A percentile compares a stretch with the other conserved stretches of the same genome.
phyloP scores from a whole-genome alignment of 2,113 vertebrate genomes.

The Chlamydotis undulata region DNA sequence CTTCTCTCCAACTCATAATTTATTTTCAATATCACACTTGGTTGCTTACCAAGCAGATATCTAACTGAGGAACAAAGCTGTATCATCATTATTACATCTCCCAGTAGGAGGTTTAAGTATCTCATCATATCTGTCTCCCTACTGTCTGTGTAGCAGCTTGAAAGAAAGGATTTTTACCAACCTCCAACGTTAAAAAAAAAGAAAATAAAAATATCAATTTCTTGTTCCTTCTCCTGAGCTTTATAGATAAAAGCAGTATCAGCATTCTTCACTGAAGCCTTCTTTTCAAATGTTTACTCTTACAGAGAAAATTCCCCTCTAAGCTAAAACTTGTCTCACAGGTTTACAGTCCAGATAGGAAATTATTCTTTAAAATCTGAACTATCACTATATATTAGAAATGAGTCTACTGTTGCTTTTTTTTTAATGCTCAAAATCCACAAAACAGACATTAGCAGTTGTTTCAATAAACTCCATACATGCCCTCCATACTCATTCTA shows the following conservation, averaged over 20 bases:
- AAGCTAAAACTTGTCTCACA: neutral
- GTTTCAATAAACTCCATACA: neutral
- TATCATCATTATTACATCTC: neutral
- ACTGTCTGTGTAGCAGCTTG: neutral
- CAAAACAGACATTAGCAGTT: neutral
- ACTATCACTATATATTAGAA: neutral
- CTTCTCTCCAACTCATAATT: neutral
- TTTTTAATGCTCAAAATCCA: neutral
- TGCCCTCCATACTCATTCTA: neutral
- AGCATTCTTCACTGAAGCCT: neutral
- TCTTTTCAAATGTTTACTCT: neutral
- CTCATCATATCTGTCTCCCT: neutral
- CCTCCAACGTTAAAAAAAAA: neutral
- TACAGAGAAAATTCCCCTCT: neutral
- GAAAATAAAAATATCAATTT: neutral
- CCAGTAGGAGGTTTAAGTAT: neutral
- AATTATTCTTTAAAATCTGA: neutral
- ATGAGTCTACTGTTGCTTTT: neutral
- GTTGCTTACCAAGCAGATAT: neutral
- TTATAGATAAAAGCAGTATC: neutral
- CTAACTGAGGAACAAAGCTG: neutral
- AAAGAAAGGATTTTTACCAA: neutral
- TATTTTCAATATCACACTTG: neutral
- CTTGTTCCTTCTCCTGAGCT: neutral
- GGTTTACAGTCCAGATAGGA: neutral